Conservation (phyloP, 1,140 invertebrate genomes). For the Trichonephila inaurata region DNA sequence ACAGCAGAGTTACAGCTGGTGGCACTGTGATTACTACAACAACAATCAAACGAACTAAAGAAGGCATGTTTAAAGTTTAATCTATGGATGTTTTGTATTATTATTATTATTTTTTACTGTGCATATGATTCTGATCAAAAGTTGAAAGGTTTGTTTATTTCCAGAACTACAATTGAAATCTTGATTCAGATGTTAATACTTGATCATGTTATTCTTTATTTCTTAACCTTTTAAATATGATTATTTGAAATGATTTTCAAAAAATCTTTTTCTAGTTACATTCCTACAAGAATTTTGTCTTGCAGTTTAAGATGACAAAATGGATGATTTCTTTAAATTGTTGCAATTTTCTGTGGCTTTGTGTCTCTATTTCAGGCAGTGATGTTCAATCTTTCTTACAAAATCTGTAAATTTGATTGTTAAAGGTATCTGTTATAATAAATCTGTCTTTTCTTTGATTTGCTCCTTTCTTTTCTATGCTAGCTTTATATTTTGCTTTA, state of each 20-base stretch:
- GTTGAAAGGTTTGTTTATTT: background rate
- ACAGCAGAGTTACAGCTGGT: conserved; percentile 79
- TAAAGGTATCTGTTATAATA: background rate
- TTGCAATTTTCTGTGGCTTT: background rate
- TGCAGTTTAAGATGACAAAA: background rate
- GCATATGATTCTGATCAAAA: background rate
- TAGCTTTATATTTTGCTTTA: background rate
- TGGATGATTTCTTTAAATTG: background rate
- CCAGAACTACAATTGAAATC: background rate
- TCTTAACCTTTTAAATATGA: background rate
- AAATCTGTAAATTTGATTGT: conserved; percentile 6
- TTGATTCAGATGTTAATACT: background rate
- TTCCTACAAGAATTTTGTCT: background rate
- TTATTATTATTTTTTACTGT: background rate
- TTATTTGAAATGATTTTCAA: background rate
- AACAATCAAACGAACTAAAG: conserved; percentile 79
- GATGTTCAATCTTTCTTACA: background rate
- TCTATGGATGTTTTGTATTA: background rate
- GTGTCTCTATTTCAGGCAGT: background rate
- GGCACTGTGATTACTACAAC: conserved; percentile 81
- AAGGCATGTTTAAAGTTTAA: conserved; percentile 55
- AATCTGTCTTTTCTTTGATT: conserved; percentile 21
- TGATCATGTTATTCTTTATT: background rate
- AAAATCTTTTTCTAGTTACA: background rate
- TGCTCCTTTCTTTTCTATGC: background rate